phyloP scores from a whole-genome alignment of 1,140 invertebrate species.

The Scylla paramamosain region DNA sequence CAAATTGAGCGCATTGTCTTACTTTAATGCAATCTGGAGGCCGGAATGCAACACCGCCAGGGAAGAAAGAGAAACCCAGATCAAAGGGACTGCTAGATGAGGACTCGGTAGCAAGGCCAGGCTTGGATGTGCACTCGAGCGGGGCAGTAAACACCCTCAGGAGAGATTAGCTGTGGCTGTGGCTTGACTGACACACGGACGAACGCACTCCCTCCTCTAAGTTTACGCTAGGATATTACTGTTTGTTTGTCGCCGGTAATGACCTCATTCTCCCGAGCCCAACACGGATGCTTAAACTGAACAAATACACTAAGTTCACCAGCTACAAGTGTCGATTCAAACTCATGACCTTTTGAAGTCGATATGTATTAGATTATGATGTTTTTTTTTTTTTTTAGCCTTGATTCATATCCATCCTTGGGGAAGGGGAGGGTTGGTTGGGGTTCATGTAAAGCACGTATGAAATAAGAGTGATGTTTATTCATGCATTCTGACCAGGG shows the following conservation, averaged over 20 bases:
- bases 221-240: neutral
- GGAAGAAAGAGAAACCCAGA: slow-evolving; percentile 1
- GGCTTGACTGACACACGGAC: neutral
- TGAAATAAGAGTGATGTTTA: slow-evolving; percentile 11
- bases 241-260: neutral
- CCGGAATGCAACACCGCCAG: neutral
- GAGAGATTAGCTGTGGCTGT: slow-evolving; percentile 45
- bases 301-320: neutral
- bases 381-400: neutral
- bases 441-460: slow-evolving; percentile 21
- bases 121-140: slow-evolving; percentile 42
- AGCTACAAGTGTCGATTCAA: too few species aligned
- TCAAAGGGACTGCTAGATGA: neutral
- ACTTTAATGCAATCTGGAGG: neutral
- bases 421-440: neutral
- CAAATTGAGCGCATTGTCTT: neutral
- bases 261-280: neutral
- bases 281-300: neutral
- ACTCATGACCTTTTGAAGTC: too few species aligned
- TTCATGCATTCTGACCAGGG: neutral
- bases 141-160: slow-evolving; percentile 46
- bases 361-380: too few species aligned
- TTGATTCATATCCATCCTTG: neutral
- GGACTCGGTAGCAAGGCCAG: neutral
- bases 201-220: neutral